Base-by-base conservation (phyloP, 2,888 invertebrate species). In the Drosophila parthenogenetica region DNA sequence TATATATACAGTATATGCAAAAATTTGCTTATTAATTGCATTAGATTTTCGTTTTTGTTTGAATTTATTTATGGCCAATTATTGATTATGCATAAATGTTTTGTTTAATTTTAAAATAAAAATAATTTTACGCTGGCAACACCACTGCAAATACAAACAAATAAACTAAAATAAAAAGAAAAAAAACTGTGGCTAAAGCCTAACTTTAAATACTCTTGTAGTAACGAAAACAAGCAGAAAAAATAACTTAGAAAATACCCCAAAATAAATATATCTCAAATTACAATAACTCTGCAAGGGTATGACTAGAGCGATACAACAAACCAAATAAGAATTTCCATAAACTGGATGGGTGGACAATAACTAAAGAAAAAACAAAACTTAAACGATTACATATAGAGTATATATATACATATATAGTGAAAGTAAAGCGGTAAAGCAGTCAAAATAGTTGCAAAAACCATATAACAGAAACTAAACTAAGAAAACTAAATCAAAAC, bases 341-440 rank as follows among this genome's bases (percentile, higher is more conserved):
- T 82, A 89, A 91, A 90, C 89, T 91, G 89, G 89, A 91, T 90
- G 91, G 91, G 92, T 90, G 91, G 91, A 91, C 91, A 91, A 91
- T 91, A 91, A 91, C 90, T 91, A 91, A 86, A 80, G 79, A 77
- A 80, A 71, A 73, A 66, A 60, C 14, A 54, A 48, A 69, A 67
- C 63, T 61, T 68, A 67, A 55, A 72, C 43, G 54, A 68, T 65
- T 61, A 65, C 48, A 63, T 19, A 68, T 35, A 68, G 55, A 13
- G 48, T 16, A 46, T 16, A 29, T 7, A 49, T 22, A 73, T 46
- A 55, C 8, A 67, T 19, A 69, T 19, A 69, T 29, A 67, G 37
- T 63, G 7, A 37, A 53, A 51, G 49, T n/a, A 25, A 16, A 16
- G 8, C 76, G 74, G 43, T 32, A 40, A 11, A 32, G 37, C 48